phyloP scores from a whole-genome alignment of 2,797 vertebrate species.

The Agapornis canus region DNA sequence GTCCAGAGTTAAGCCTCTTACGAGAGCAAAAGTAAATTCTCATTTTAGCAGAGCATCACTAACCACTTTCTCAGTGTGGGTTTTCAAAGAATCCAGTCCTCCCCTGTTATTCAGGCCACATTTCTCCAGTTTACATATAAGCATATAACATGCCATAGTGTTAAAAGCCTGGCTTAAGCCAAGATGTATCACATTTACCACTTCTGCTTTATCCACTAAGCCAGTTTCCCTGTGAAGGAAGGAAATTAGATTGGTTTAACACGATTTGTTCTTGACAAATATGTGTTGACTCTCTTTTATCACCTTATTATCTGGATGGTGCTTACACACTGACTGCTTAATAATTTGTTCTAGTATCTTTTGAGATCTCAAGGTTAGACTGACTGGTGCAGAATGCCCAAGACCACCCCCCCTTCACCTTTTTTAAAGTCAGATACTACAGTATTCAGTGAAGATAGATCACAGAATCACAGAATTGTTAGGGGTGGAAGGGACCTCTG shows the following conservation, averaged over 20 bases:
- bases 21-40: neutral
- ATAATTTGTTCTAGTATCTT: conserved; percentile 14
- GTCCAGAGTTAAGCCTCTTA: neutral
- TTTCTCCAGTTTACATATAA: neutral
- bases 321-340: conserved; percentile 2
- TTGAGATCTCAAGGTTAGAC: neutral
- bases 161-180: neutral
- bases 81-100: neutral
- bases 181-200: neutral
- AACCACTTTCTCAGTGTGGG: neutral
- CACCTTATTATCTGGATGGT: conserved; percentile 23
- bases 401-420: neutral
- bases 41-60: neutral
- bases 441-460: neutral
- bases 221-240: conserved; percentile 2
- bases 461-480: neutral
- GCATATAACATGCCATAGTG: neutral
- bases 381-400: neutral
- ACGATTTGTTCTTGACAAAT: conserved; percentile 18
- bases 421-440: neutral
- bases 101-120: neutral
- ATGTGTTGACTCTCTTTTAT: conserved; percentile 8
- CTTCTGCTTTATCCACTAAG: neutral
- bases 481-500: neutral
- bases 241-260: conserved; percentile 14